A percentile compares a stretch with the other conserved stretches of the same genome.
Evolutionary conservation across 2,113 vertebrate species (phyloP).

Genomic region (Apteryx mantelli): DNA sequence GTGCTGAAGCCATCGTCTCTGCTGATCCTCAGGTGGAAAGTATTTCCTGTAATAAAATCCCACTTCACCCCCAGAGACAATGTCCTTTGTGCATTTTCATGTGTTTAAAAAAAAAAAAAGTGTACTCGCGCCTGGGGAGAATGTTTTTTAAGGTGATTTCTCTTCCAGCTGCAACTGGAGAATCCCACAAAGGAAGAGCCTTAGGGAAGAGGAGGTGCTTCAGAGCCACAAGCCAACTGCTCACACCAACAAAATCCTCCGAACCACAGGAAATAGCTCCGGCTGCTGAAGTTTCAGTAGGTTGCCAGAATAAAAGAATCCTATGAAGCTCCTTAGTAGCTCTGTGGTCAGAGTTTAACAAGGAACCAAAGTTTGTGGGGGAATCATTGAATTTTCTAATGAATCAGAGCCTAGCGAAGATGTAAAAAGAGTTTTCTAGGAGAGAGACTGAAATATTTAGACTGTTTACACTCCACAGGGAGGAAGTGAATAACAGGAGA

Average conservation of each 20-base stretch:
- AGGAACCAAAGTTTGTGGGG: background rate
- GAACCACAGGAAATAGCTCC: background rate
- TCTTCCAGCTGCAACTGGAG: background rate
- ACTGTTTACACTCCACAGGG: background rate
- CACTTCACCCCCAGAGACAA: background rate
- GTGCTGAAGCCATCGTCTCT: background rate
- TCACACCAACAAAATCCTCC: background rate
- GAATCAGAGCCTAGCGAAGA: background rate
- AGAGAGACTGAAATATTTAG: background rate
- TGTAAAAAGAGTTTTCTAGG: background rate
- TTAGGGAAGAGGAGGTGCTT: background rate
- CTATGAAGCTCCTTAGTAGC: background rate
- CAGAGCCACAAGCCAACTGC: background rate
- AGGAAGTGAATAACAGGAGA: background rate
- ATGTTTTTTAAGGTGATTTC: background rate
- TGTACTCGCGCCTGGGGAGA: background rate
- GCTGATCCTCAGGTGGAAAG: background rate
- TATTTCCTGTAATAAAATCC: background rate
- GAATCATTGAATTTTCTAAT: background rate
- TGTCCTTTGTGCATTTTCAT: accelerated
- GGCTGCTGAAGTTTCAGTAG: background rate
- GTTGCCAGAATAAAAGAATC: background rate
- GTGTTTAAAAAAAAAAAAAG: background rate
- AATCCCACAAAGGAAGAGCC: background rate
- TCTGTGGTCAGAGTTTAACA: background rate